Evolutionary conservation across 2,888 invertebrate genomes (phyloP).

Genomic region (Creontiades dilutus): DNA sequence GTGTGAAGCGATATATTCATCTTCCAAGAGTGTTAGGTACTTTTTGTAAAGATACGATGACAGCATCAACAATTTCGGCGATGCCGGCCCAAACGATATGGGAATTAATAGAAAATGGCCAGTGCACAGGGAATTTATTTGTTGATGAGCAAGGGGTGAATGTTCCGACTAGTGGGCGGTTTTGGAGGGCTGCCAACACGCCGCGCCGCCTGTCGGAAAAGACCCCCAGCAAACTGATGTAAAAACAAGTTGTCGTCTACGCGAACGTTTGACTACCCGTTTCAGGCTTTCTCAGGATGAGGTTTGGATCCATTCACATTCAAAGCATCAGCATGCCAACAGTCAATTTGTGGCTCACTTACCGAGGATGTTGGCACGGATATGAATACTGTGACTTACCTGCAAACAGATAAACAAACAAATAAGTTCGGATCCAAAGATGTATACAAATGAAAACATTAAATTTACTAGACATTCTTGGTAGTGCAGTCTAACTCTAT

Average conservation of each 20-base stretch:
- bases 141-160: conserved; percentile 4
- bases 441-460: no score
- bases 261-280: neutral
- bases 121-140: neutral
- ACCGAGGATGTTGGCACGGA: conserved; percentile 2
- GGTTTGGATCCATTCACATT: neutral
- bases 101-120: neutral
- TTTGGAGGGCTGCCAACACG: neutral
- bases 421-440: neutral
- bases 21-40: no score
- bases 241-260: conserved; percentile 17
- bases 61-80: neutral
- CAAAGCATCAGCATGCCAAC: neutral
- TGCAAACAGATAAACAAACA: neutral
- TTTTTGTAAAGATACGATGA: no score
- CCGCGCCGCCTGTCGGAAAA: conserved; percentile 25
- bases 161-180: conserved; percentile 1
- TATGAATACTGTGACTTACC: neutral
- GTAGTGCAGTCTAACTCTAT: no score
- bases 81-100: neutral
- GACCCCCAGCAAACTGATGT: conserved; percentile 5
- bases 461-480: no score
- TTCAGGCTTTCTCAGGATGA: neutral
- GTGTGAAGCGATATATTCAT: no score
- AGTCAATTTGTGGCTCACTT: neutral